Base-by-base conservation (phyloP, 2,888 invertebrate species). In the Papilio protenor region DNA sequence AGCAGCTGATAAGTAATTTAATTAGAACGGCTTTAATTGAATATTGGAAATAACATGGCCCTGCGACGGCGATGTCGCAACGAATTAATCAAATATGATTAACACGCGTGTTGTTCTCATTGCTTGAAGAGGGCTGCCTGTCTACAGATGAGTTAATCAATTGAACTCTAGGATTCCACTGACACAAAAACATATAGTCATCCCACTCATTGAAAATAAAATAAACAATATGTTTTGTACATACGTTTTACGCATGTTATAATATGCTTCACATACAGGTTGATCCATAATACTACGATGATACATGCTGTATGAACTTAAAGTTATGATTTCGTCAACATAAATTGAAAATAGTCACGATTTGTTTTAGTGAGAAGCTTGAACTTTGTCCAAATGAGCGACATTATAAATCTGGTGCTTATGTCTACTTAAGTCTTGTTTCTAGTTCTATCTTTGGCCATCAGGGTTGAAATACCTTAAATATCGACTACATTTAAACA, bases 21-120 rank as follows among this genome's bases (percentile, higher is more conserved):
- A 92, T 93, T 91, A 91, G 88, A 91, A 87, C 89, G 81, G 84
- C 84, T 86, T 90, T 91, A 90, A 91, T 91, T 91, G 90, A 90
- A 91, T 90, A 90, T 90, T 87, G 87, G 85, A 89, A 87, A 90
- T 88, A 87, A 88, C 85, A 85, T 82, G 84, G 86, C 84, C 66
- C 76, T 80, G 80, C 80, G 82, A 80, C 79, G 80, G 84, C 84
- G 85, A 82, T 90, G 87, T 87, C 85, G 88, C 85, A 89, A 88
- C 85, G 81, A 87, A 90, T 90, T 90, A 89, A 90, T 91, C 88
- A 88, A 88, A 88, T 88, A 88, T 88, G 88, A 90, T 89, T 85
- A 86, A 86, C 84, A 79, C 59, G 76, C 78, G 69, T 76, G 78
- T 55, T 73, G 73, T 76, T 76, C 72, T 64, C 69, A 66, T 23